These are phyloP conservation scores for Chaenodraco wilsoni DNA, from an alignment of 2,797 vertebrate genomes.

Conservation along the genomic window DNA sequence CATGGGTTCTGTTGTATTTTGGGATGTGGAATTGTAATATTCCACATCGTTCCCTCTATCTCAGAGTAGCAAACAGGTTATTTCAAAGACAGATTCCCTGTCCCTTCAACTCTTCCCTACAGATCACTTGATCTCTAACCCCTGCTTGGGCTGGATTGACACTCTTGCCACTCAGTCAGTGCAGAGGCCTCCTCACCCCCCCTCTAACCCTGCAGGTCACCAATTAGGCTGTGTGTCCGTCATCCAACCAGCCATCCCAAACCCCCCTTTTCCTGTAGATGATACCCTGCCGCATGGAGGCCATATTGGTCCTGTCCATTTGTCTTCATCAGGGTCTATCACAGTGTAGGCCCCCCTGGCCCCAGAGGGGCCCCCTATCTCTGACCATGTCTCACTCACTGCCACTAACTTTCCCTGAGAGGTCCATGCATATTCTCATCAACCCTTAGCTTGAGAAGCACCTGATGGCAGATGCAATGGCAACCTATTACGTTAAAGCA, in stretches of 20 bases:
- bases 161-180: conserved; percentile 69
- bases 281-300: conserved; percentile 55
- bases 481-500: conserved; percentile 58
- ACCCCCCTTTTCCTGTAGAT: conserved; percentile 56
- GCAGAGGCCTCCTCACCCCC: conserved; percentile 38
- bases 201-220: conserved; percentile 67
- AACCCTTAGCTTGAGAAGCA: conserved; percentile 54
- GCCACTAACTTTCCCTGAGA: conserved; percentile 62
- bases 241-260: conserved; percentile 50
- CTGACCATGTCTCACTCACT: conserved; percentile 65
- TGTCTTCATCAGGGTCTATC: conserved; percentile 82
- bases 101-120: conserved; percentile 61
- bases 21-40: conserved; percentile 22
- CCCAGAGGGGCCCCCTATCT: conserved; percentile 60
- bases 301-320: conserved; percentile 76
- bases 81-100: conserved; percentile 67
- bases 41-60: conserved; percentile 29
- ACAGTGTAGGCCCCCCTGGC: conserved; percentile 56
- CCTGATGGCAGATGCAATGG: conserved; percentile 62
- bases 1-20: conserved; percentile 21
- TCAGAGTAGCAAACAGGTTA: conserved; percentile 28
- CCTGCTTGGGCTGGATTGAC: conserved; percentile 72
- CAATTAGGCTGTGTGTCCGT: conserved; percentile 73
- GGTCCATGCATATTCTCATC: conserved; percentile 68
- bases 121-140: conserved; percentile 79